Percentiles rank a stretch among this genome's conserved stretches.
phyloP scores from a whole-genome alignment of 2,113 vertebrate genomes.

The Tringa solitaria region DNA sequence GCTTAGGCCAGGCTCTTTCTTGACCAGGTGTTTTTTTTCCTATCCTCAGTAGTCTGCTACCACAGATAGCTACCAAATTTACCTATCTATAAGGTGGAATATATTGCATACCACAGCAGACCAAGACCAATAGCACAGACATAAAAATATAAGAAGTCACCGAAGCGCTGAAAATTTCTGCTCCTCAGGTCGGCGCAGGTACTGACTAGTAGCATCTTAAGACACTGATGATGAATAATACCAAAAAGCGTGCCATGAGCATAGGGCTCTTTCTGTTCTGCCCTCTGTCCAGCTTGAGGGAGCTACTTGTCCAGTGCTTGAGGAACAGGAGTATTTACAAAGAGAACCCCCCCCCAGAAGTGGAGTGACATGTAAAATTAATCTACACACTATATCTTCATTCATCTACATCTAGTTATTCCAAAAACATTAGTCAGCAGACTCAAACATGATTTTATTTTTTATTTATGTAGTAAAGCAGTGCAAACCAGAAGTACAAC shows the following conservation, averaged over 20 bases:
- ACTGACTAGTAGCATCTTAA: not conserved
- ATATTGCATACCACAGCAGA: not conserved
- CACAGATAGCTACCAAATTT: not conserved
- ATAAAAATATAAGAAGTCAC: not conserved
- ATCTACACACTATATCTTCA: not conserved
- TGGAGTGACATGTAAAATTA: fast-evolving
- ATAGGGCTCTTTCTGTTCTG: not conserved
- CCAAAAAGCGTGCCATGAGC: fast-evolving
- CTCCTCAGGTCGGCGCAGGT: not conserved
- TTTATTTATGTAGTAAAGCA: not conserved
- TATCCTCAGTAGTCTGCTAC: not conserved
- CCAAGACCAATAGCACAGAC: not conserved
- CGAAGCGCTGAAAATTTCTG: not conserved
- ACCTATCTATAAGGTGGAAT: not conserved
- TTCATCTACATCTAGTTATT: not conserved
- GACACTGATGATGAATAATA: not conserved
- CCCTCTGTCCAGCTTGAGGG: not conserved
- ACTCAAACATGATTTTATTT: not conserved
- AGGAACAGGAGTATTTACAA: not conserved
- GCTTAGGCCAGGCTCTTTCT: not conserved
- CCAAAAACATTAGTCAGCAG: not conserved
- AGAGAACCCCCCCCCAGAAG: not conserved
- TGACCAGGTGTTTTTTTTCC: not conserved
- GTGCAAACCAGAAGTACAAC: not conserved
- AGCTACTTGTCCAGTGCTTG: fast-evolving